A percentile compares a stretch with the other conserved stretches of the same genome.
Conservation (phyloP, 2,888 invertebrate species). For the Apamea crenata region DNA sequence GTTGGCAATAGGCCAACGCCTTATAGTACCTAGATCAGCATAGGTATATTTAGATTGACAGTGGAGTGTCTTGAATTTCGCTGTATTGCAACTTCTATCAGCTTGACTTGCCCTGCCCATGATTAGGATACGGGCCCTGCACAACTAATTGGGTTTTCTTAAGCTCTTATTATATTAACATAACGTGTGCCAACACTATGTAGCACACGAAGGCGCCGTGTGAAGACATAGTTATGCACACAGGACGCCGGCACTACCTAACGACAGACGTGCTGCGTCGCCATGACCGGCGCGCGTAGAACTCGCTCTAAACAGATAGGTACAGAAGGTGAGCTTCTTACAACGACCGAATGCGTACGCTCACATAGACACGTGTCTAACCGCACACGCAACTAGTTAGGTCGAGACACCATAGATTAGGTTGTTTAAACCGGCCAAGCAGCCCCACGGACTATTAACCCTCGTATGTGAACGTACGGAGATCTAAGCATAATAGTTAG, state of each 20-base stretch:
- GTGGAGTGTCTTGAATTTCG: not conserved
- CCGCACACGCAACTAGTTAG: not conserved
- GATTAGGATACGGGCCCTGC: not conserved
- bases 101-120: not conserved
- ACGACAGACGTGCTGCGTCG: conserved; percentile 3
- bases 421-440: not conserved
- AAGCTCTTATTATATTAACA: not conserved
- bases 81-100: not conserved
- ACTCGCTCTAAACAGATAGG: not conserved
- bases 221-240: conserved; percentile 8
- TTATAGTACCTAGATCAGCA: not conserved
- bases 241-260: not conserved
- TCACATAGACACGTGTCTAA: no score
- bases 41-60: not conserved
- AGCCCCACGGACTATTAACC: not conserved
- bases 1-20: no score
- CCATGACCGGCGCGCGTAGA: not conserved
- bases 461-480: not conserved
- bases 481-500: not conserved
- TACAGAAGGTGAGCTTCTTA: not conserved
- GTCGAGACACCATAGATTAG: not conserved
- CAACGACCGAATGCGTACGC: not conserved
- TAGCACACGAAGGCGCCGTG: not conserved
- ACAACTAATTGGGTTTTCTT: not conserved
- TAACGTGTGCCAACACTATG: not conserved